phyloP scores from a whole-genome alignment of 2,113 vertebrate species.

The Anthoscopus minutus region DNA sequence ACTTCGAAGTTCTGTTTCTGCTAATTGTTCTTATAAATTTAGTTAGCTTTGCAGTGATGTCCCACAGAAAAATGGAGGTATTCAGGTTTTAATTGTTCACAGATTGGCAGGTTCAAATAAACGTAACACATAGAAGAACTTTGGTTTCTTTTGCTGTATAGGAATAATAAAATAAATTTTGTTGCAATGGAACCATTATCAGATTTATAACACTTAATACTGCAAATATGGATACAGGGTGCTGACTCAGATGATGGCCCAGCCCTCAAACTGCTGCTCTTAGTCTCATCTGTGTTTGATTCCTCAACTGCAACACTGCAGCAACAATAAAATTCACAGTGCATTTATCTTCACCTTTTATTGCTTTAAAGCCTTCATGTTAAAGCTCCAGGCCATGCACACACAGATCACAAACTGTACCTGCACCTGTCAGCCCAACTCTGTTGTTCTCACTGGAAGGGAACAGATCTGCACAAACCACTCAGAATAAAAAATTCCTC shows the following conservation, averaged over 20 bases:
- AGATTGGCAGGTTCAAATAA: background rate
- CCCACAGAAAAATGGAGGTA: background rate
- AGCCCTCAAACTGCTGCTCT: background rate
- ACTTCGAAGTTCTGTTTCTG: background rate
- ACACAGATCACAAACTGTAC: background rate
- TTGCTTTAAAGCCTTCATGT: background rate
- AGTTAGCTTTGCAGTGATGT: background rate
- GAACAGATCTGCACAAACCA: background rate
- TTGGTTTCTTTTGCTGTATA: background rate
- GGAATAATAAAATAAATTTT: background rate
- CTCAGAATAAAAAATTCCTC: background rate
- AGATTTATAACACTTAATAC: background rate
- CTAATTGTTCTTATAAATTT: background rate
- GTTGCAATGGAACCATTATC: background rate
- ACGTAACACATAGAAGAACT: background rate
- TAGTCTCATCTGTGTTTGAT: background rate
- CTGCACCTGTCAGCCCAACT: background rate
- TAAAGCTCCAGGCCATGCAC: background rate
- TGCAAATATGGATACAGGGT: background rate
- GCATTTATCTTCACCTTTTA: background rate
- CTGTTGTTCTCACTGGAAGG: background rate
- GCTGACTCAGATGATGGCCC: background rate
- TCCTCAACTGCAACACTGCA: background rate
- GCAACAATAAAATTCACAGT: background rate
- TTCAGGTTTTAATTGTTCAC: background rate